Percentiles rank a stretch among this genome's conserved stretches.
phyloP scores from a whole-genome alignment of 2,113 vertebrate species.

The Salvelinus namaycush region DNA sequence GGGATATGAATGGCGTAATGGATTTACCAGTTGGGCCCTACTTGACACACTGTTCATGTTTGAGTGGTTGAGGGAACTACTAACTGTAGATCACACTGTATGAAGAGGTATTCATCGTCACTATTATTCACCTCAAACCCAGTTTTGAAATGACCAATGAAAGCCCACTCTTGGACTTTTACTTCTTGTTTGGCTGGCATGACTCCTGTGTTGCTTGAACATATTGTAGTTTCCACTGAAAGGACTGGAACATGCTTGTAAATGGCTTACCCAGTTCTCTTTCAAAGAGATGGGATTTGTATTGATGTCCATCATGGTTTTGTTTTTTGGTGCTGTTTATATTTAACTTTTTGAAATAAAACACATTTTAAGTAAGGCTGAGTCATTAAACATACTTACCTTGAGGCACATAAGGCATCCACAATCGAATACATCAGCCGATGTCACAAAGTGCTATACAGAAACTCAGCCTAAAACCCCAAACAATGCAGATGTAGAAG shows the following conservation, averaged over 20 bases:
- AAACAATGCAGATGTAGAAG: too few species aligned
- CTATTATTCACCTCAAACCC: conserved; percentile 40
- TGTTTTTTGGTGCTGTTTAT: conserved; percentile 29
- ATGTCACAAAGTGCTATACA: too few species aligned
- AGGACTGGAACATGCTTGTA: conserved; percentile 58
- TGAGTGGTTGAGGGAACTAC: conserved; percentile 17
- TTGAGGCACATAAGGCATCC: too few species aligned
- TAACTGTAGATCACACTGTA: conserved; percentile 48
- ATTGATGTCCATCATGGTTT: conserved; percentile 43
- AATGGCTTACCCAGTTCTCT: conserved; percentile 44
- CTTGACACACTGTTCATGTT: conserved; percentile 42
- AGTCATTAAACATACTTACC: conserved; percentile 22
- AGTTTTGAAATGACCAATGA: conserved; percentile 27
- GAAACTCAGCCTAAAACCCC: too few species aligned
- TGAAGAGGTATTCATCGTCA: conserved; percentile 60
- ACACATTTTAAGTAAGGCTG: conserved; percentile 53
- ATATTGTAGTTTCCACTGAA: conserved; percentile 40
- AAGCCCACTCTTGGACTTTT: background rate
- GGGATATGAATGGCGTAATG: conserved; percentile 55
- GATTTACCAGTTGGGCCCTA: conserved; percentile 42
- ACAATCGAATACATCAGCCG: too few species aligned
- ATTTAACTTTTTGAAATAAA: conserved; percentile 74
- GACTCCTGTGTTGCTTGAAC: conserved; percentile 46
- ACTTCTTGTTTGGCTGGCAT: conserved; percentile 34
- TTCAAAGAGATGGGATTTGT: conserved; percentile 31